These are phyloP conservation scores for Chymomyza amoena DNA, from an alignment of 2,888 invertebrate genomes.

Conservation along the genomic window DNA sequence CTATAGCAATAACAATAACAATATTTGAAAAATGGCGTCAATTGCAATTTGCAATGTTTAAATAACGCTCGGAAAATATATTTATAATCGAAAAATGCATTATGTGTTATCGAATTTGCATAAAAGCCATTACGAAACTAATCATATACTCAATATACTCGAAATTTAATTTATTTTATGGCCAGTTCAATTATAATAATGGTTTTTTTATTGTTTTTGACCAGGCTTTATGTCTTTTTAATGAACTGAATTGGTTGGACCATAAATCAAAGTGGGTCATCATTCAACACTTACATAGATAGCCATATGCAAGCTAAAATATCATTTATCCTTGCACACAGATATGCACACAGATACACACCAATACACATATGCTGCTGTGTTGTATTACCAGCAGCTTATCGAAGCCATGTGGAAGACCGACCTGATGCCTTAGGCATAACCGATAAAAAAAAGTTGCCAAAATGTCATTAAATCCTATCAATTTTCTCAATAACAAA, in stretches of 20 bases:
- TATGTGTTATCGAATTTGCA: not conserved
- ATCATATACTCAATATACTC: not conserved
- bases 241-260: slow-evolving; percentile 39
- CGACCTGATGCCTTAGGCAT: not conserved
- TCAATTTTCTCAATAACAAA: slow-evolving; percentile 65
- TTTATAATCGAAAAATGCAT: not conserved
- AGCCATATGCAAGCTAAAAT: slow-evolving; percentile 1
- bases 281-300: slow-evolving; percentile 49
- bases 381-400: not conserved
- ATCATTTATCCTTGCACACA: not conserved
- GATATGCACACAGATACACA: slow-evolving; percentile 14
- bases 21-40: not conserved
- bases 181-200: slow-evolving; percentile 33
- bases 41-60: not conserved
- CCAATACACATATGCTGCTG: not conserved
- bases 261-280: slow-evolving; percentile 54
- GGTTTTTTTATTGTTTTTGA: not conserved
- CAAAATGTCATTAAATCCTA: slow-evolving; percentile 70
- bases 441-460: slow-evolving; percentile 9
- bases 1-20: not conserved
- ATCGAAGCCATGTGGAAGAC: not conserved
- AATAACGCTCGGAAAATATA: not conserved
- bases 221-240: slow-evolving; percentile 48
- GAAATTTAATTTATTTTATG: not conserved
- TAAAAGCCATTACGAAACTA: not conserved